Conservation (phyloP, 2,797 vertebrate genomes). For the Bradypodion ventrale region DNA sequence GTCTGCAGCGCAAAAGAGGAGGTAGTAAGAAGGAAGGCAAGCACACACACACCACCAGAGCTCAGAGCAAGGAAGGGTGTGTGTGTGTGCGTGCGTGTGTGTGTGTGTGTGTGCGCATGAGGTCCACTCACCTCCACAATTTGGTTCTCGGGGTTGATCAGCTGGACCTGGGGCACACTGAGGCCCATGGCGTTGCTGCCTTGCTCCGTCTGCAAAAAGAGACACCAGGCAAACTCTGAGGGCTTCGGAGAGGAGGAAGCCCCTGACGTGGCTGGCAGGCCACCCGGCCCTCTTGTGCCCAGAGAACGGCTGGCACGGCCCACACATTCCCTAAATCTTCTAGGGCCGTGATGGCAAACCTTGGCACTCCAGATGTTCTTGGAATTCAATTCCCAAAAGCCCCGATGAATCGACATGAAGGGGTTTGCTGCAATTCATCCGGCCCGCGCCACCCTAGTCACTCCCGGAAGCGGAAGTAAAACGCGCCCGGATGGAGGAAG, state of each 20-base stretch:
- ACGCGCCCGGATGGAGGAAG: no score
- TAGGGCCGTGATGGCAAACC: no score
- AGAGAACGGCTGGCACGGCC: not conserved
- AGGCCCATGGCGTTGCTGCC: slow-evolving; percentile 88
- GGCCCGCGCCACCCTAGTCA: no score
- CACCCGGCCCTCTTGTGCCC: not conserved
- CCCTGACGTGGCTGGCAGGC: not conserved
- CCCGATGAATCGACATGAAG: no score
- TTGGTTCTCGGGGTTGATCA: slow-evolving; percentile 99
- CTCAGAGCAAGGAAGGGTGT: no score
- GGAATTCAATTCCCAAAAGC: no score
- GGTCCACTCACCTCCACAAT: slow-evolving; percentile 91
- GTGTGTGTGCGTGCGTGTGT: no score
- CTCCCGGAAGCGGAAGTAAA: no score
- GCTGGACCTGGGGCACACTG: slow-evolving; percentile 96
- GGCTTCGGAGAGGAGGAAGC: accelerated
- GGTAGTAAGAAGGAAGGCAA: not conserved
- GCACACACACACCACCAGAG: no score
- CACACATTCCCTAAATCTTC: not conserved
- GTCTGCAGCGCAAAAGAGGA: slow-evolving; percentile 73
- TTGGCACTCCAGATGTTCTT: no score
- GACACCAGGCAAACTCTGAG: not conserved
- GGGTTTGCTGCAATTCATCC: no score
- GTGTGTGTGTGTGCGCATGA: no score
- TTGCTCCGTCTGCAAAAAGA: slow-evolving; percentile 83